These are phyloP conservation scores for Antedon mediterranea DNA, from an alignment of 53 echinoderm and acorn worm genomes.

Conservation along the genomic window DNA sequence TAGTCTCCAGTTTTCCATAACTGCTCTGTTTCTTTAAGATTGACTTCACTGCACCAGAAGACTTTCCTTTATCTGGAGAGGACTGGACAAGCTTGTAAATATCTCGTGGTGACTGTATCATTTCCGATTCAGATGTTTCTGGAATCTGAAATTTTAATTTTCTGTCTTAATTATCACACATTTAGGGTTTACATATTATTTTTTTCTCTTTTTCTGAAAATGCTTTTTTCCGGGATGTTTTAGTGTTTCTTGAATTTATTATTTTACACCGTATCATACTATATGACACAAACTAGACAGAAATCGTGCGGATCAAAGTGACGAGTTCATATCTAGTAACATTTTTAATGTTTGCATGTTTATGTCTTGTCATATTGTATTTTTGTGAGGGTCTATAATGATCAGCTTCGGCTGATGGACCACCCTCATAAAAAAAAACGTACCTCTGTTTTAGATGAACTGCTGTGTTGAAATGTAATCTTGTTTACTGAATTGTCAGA, in stretches of 20 bases:
- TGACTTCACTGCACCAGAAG: conserved; percentile 2
- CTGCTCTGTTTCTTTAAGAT: conserved; percentile 7
- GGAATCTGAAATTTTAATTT: not conserved
- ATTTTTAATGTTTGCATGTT: not conserved
- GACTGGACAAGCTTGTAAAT: conserved; percentile 17
- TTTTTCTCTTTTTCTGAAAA: no score
- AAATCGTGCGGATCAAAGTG: not conserved
- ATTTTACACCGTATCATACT: no score
- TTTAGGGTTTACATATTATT: no score
- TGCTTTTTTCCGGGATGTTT: no score
- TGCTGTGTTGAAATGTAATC: not conserved
- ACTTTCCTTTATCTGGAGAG: not conserved
- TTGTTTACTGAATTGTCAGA: conserved; percentile 42
- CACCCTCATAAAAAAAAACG: no score
- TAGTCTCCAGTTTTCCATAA: not conserved
- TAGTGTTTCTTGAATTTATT: no score
- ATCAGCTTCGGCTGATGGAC: no score
- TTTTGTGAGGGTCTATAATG: no score
- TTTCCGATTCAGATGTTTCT: not conserved
- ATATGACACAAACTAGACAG: no score
- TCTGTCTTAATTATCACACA: no score
- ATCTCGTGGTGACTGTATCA: conserved; percentile 11
- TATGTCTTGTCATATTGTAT: no score
- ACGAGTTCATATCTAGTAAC: not conserved
- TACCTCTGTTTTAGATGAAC: conserved; percentile 4